Evolutionary conservation across 2,113 vertebrate genomes (phyloP), one percentile per base, ranked within the genome.

Genomic region (Amblyornis subalaris): DNA sequence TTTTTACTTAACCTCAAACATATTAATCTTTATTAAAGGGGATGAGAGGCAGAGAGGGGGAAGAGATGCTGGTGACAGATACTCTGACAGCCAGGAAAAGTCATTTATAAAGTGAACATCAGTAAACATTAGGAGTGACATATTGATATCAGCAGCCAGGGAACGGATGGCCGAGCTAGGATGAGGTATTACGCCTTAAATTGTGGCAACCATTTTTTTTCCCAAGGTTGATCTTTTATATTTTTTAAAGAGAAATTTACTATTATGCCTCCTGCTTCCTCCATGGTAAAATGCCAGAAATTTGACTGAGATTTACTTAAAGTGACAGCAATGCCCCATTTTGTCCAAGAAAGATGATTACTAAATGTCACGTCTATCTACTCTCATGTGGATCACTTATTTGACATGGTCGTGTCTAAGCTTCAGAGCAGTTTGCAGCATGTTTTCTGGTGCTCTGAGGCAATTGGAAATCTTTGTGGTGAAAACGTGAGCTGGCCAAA

Each of bases 21-120:
- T 90, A 94, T 92, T 84, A 94, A 91, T 94, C 91, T 95, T 94
- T 85, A 93, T 93, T 86, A 86, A 81, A 92, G 92, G 74, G 54
- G 82, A 44, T 9, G 86, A 95, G 88, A 95, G 42, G 84, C 31
- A 57, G 91, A 74, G 69, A 83, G 44, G 54, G 42, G 58, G 73
- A 93, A 91, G 55, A 81, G 72, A 66, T 62, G 42, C 78, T 3
- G 0, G 51, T 90, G 92, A 82, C 40, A 77, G 88, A 90, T 95
- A 91, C 61, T 83, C 84, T 95, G 94, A 88, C 91, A 94, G 81
- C 6, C 13, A 60, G 71, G 83, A 70, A 95, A 71, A 88, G 80
- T 85, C 60, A 65, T 81, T 92, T 89, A n/a, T 94, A 94, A 94
- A 89, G 60, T 36, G 79, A 94, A 55, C 85, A 78, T 83, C 91